phyloP scores from a whole-genome alignment of 2,888 invertebrate species.

The Hyppa rectilinea region DNA sequence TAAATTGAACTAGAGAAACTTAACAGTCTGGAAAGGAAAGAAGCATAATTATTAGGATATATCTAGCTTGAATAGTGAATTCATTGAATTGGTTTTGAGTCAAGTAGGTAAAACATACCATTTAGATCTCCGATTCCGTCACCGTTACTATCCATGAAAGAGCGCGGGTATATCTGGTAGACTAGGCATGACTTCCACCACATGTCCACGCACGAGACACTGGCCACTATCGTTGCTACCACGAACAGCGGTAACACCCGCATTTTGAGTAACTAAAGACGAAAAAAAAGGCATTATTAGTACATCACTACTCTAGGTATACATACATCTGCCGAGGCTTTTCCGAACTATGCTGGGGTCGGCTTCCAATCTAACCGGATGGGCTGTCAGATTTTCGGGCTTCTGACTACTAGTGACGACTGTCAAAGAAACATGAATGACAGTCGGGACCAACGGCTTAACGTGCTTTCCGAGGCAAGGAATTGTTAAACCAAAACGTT shows the following conservation, averaged over 20 bases:
- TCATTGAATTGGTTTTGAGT: not conserved
- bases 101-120: constrained; percentile 81
- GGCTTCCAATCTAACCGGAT: no score
- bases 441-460: no score
- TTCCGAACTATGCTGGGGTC: no score
- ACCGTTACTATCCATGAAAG: constrained; percentile 93
- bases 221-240: constrained; percentile 24
- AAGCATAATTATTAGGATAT: no score
- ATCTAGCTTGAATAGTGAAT: not conserved
- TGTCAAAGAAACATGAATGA: no score
- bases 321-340: no score
- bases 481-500: no score
- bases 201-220: constrained; percentile 33
- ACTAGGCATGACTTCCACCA: constrained; percentile 95
- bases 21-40: no score
- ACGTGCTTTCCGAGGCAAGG: no score
- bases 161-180: constrained; percentile 95
- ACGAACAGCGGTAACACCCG: constrained; percentile 29
- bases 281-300: not conserved
- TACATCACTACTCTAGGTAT: no score
- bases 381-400: no score
- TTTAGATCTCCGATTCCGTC: constrained; percentile 95
- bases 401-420: no score
- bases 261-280: constrained; percentile 35
- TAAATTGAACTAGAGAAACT: not conserved